Percentiles rank a stretch among this genome's conserved stretches.
These are phyloP conservation scores for Channa argus DNA, from an alignment of 2,113 vertebrate species.

Conservation along the genomic window DNA sequence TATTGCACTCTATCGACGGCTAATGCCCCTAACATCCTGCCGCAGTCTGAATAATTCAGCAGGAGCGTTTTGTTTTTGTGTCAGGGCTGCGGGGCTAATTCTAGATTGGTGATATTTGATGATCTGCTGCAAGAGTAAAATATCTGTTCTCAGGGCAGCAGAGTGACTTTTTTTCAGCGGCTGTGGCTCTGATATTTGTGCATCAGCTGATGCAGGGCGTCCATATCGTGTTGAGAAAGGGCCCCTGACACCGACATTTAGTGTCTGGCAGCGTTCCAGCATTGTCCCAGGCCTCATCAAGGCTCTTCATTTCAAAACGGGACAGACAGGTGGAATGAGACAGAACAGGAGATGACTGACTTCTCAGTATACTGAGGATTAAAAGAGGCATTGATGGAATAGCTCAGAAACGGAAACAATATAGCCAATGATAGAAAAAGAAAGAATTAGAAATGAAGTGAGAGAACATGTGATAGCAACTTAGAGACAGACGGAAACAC, in stretches of 20 bases:
- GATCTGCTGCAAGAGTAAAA: slow-evolving; percentile 73
- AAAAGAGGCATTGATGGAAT: slow-evolving; percentile 66
- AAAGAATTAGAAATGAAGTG: slow-evolving; percentile 6
- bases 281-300: slow-evolving; percentile 53
- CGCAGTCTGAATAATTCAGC: slow-evolving; percentile 83
- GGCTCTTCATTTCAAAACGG: slow-evolving; percentile 68
- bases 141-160: slow-evolving; percentile 56
- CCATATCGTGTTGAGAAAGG: slow-evolving; percentile 67
- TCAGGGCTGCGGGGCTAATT: slow-evolving; percentile 76
- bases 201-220: slow-evolving; percentile 38
- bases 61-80: slow-evolving; percentile 81
- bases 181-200: slow-evolving; percentile 39
- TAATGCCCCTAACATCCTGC: slow-evolving; percentile 79
- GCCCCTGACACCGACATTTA: slow-evolving; percentile 66
- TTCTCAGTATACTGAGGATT: slow-evolving; percentile 62
- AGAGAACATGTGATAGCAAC: slow-evolving; percentile 13
- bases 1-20: slow-evolving; percentile 77
- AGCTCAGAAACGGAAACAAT: slow-evolving; percentile 58
- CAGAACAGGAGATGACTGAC: slow-evolving; percentile 62
- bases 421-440: slow-evolving; percentile 37
- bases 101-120: slow-evolving; percentile 77
- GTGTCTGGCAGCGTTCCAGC: slow-evolving; percentile 63
- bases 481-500: slow-evolving; percentile 28
- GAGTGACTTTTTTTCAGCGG: slow-evolving; percentile 53
- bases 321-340: slow-evolving; percentile 72